Percentiles rank a stretch among this genome's conserved stretches.
phyloP scores from a whole-genome alignment of 2,113 vertebrate species.

The Caracal caracal region DNA sequence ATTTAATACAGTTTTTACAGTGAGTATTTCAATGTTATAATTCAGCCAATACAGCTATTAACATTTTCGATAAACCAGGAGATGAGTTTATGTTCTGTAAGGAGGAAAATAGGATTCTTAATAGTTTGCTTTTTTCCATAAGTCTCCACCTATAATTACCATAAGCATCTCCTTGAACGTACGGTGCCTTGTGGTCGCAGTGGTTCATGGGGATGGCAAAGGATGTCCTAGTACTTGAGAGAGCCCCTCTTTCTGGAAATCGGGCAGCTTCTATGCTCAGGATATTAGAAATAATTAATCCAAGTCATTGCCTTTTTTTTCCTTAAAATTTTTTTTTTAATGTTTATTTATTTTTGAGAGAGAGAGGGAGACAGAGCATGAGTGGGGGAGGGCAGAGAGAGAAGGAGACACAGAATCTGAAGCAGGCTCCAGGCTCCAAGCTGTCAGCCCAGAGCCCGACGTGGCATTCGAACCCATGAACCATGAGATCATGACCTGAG shows the following conservation, averaged over 20 bases:
- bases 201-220: fast-evolving
- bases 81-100: not conserved
- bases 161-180: not conserved
- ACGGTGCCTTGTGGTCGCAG: not conserved
- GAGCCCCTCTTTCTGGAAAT: not conserved
- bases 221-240: too few species aligned
- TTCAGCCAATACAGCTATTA: not conserved
- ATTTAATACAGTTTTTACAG: not conserved
- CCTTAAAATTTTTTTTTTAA: not conserved
- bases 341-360: too few species aligned
- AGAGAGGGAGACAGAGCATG: too few species aligned
- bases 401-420: too few species aligned
- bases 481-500: too few species aligned
- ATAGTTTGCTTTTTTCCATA: not conserved
- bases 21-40: not conserved
- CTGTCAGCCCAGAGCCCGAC: too few species aligned
- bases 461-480: too few species aligned
- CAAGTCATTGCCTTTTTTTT: not conserved
- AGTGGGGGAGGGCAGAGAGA: too few species aligned
- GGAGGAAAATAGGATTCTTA: not conserved
- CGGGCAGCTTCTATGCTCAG: too few species aligned
- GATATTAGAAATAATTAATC: not conserved
- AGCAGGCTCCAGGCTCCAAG: too few species aligned
- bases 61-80: not conserved
- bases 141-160: not conserved